Base-by-base conservation (phyloP, 2,797 vertebrate genomes). In the Chaetophractus vellerosus region DNA sequence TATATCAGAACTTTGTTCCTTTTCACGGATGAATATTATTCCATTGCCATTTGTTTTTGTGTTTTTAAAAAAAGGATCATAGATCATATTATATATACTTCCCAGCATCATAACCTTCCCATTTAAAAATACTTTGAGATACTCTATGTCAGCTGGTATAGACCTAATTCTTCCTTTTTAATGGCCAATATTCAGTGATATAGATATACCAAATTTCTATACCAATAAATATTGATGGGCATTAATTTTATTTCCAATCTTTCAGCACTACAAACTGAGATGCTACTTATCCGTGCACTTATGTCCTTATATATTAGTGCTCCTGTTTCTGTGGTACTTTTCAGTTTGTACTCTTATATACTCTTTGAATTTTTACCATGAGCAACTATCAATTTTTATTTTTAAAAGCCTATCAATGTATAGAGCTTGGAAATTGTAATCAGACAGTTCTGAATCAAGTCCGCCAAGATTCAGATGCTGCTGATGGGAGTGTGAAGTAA, bases 311-410 rank as follows among this genome's bases (percentile, higher is more conserved):
- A 52, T 55, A 66, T 48, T 9, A 19, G 31, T 57, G 18, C 48
- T 41, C 14, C 48, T 41, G 26, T 82, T 59, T 57, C 50, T 18
- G 50, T 82, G 31, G 31, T 69, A 66, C 12, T 75, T 75, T 75
- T 75, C 36, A 57, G n/a, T 57, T 48, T 82, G 9, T 45, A 45
- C 8, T 45, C 45, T 45, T 45, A 45, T 45, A 8, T 45, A 45
- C 45, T 45, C 45, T 45, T 45, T 45, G 45, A 45, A 45, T 45
- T 45, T 45, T 45, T 45, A 45, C 45, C 45, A 45, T 45, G 50
- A 52, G 50, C 31, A 71, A 31, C 21, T 52, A 90, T 63, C 45
- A 41, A 55, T 84, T 78, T 78, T 90, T 94, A 84, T 71, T 84
- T 69, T 61, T 52, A 48, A 64, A 45, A 45, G 45, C 45, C 45